phyloP scores from a whole-genome alignment of 2,888 invertebrate genomes.

The Biston betularia region DNA sequence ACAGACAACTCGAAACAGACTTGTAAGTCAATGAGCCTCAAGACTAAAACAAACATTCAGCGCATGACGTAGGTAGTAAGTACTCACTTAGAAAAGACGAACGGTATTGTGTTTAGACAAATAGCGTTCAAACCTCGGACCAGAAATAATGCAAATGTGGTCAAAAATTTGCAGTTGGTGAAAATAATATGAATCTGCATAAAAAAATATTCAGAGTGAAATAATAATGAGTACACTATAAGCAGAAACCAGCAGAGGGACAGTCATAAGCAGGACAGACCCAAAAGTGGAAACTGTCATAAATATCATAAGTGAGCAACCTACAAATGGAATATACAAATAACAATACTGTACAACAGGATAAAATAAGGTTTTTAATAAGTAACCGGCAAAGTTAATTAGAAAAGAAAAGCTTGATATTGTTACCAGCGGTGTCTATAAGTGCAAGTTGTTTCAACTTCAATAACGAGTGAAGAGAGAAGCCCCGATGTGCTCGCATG shows the following conservation, averaged over 20 bases:
- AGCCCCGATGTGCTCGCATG: conserved; percentile 52
- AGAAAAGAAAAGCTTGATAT: conserved; percentile 48
- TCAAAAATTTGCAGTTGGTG: not conserved
- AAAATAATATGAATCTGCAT: not conserved
- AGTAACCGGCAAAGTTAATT: conserved; percentile 39
- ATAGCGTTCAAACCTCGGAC: conserved; percentile 2
- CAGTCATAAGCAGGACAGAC: not conserved
- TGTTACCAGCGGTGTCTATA: conserved; percentile 14
- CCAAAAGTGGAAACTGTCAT: too few species aligned
- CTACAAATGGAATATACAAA: too few species aligned
- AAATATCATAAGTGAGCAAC: too few species aligned
- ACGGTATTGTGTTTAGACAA: not conserved
- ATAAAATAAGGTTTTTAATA: not conserved
- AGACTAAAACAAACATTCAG: conserved; percentile 9
- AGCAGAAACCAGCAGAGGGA: not conserved
- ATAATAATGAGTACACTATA: too few species aligned
- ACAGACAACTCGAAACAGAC: conserved; percentile 7
- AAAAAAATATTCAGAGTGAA: not conserved
- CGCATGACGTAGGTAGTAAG: conserved; percentile 12
- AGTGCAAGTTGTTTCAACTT: conserved; percentile 30
- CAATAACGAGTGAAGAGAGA: conserved; percentile 44
- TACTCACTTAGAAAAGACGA: conserved; percentile 4
- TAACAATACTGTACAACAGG: not conserved
- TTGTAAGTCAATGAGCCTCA: conserved; percentile 8
- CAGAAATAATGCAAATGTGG: not conserved